phyloP scores from a whole-genome alignment of 2,113 vertebrate genomes.

The Barnardius zonarius region DNA sequence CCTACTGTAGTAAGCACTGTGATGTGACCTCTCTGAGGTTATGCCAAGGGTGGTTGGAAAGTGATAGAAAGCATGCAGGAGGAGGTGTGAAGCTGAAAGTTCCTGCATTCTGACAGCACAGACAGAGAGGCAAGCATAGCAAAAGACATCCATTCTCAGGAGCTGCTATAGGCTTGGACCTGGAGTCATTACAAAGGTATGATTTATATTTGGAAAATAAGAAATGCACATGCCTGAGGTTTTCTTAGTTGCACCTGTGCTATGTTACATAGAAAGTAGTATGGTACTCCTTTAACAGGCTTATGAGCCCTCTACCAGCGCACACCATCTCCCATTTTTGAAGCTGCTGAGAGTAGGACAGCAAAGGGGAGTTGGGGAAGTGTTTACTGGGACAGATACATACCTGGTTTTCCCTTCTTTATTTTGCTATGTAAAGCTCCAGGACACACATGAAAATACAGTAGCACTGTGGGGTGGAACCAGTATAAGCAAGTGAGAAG shows the following conservation, averaged over 20 bases:
- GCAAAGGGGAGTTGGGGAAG: fast-evolving
- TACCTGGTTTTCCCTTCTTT: not conserved
- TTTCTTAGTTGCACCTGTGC: not conserved
- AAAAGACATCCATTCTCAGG: not conserved
- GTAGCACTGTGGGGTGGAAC: not conserved
- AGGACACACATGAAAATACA: not conserved
- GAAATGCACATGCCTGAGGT: not conserved
- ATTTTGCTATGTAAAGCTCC: not conserved
- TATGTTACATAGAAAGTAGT: not conserved
- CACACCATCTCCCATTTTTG: not conserved
- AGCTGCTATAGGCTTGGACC: not conserved
- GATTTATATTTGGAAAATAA: slow-evolving; percentile 13
- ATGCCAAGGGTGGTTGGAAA: not conserved
- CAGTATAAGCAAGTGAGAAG: not conserved
- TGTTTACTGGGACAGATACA: not conserved
- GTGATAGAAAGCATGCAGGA: not conserved
- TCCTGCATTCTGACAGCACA: not conserved
- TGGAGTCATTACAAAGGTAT: not conserved
- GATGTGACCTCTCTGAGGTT: not conserved
- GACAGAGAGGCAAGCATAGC: not conserved
- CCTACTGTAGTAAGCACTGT: not conserved
- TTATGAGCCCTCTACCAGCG: not conserved
- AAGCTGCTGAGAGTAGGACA: not conserved
- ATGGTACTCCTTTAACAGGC: not conserved
- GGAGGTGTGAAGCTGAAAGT: not conserved